Evolutionary conservation across 2,113 vertebrate species (phyloP).

Genomic region (Clinocottus analis): DNA sequence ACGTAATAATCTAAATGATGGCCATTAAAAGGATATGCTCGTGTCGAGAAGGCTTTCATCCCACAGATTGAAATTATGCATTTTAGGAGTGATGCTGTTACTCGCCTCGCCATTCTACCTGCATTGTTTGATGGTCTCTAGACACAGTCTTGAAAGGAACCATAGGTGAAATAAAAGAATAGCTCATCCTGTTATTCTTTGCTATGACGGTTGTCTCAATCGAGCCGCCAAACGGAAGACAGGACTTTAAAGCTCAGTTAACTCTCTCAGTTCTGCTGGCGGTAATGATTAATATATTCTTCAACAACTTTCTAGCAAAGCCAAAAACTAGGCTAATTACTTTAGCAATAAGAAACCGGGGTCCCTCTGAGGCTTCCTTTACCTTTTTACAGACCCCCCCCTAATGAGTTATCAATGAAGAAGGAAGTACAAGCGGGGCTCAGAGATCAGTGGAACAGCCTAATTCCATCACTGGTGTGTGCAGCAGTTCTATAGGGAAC

Average conservation of each 20-base stretch:
- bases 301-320: slow-evolving; percentile 10
- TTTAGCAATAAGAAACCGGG: slow-evolving; percentile 33
- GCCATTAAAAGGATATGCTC: slow-evolving; percentile 61
- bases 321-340: slow-evolving; percentile 50
- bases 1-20: slow-evolving; percentile 55
- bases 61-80: slow-evolving; percentile 67
- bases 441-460: slow-evolving; percentile 41
- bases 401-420: slow-evolving; percentile 37
- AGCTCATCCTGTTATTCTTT: slow-evolving; percentile 13
- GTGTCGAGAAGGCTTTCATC: slow-evolving; percentile 56
- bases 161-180: slow-evolving; percentile 9
- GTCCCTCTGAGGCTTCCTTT: slow-evolving; percentile 38
- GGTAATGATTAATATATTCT: slow-evolving; percentile 22
- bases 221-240: neutral
- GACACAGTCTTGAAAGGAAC: slow-evolving; percentile 41
- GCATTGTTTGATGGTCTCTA: slow-evolving; percentile 46
- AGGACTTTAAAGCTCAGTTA: slow-evolving; percentile 1
- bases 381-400: slow-evolving; percentile 41
- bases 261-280: neutral
- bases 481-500: slow-evolving; percentile 36
- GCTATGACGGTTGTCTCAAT: neutral
- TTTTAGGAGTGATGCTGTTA: slow-evolving; percentile 60
- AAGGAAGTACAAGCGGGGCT: slow-evolving; percentile 43
- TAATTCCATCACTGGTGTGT: slow-evolving; percentile 52
- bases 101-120: slow-evolving; percentile 35